Evolutionary conservation across 1,140 invertebrate genomes (phyloP).

Genomic region (Palaemon carinicauda): DNA sequence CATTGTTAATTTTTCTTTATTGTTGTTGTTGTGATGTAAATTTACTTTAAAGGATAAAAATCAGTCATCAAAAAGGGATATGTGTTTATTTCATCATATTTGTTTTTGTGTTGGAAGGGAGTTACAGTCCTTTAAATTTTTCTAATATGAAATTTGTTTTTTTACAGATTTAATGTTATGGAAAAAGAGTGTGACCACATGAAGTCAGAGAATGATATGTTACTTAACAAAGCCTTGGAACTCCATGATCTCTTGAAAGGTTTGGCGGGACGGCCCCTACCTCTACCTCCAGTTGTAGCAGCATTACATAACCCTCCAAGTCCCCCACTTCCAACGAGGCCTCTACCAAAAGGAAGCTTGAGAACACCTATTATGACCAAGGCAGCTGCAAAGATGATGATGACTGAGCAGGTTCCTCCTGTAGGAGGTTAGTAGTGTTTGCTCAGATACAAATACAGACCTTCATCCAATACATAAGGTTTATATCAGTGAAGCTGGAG

Average conservation of each 20-base stretch:
- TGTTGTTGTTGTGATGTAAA: too few relatives aligned
- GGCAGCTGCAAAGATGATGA: slow-evolving; percentile 59
- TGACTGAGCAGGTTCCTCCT: slow-evolving; percentile 23
- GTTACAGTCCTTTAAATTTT: too few relatives aligned
- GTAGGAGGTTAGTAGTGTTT: slow-evolving; percentile 41
- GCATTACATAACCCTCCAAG: slow-evolving; percentile 56
- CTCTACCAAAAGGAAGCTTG: slow-evolving; percentile 38
- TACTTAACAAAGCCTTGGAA: slow-evolving; percentile 54
- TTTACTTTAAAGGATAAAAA: too few relatives aligned
- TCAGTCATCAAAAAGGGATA: too few relatives aligned
- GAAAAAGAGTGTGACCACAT: slow-evolving; percentile 41
- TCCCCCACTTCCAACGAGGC: slow-evolving; percentile 41
- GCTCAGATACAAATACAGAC: too few relatives aligned
- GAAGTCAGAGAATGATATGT: slow-evolving; percentile 45
- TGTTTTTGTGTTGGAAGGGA: too few relatives aligned
- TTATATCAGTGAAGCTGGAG: too few relatives aligned
- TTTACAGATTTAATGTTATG: slow-evolving; percentile 35
- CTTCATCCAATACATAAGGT: too few relatives aligned
- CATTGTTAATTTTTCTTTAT: too few relatives aligned
- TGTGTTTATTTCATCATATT: too few relatives aligned
- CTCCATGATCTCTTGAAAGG: slow-evolving; percentile 57
- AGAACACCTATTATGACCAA: slow-evolving; percentile 54
- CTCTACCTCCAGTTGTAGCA: slow-evolving; percentile 53
- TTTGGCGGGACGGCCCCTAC: slow-evolving; percentile 53
- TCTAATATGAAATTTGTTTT: background rate